A percentile compares a stretch with the other conserved stretches of the same genome.
Evolutionary conservation across 2,888 invertebrate genomes (phyloP).

Genomic region (Polietes domitor): DNA sequence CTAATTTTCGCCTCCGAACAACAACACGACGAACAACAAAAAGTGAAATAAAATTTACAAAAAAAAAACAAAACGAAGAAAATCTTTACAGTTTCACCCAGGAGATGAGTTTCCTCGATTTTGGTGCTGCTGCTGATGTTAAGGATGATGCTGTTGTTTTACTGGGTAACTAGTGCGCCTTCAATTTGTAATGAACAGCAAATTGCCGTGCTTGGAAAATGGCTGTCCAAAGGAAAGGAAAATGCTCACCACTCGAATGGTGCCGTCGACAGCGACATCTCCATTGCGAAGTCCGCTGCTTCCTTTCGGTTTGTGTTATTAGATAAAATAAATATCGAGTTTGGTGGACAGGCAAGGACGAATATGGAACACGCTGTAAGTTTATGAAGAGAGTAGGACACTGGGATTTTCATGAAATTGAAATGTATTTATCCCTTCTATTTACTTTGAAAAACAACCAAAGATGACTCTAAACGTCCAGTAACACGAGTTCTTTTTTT

Average conservation of each 20-base stretch:
- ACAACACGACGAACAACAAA: constrained; percentile 15
- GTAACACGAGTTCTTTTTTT: too few relatives aligned
- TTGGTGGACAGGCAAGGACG: neutral
- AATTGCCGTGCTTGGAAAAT: constrained; percentile 18
- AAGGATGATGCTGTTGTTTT: neutral
- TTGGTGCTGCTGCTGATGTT: neutral
- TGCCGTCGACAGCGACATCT: constrained; percentile 17
- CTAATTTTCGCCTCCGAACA: constrained; percentile 47
- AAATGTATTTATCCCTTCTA: too few relatives aligned
- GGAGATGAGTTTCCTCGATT: constrained; percentile 4
- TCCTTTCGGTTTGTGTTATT: neutral
- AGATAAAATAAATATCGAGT: constrained; percentile 13
- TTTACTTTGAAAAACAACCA: too few relatives aligned
- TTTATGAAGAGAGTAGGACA: too few relatives aligned
- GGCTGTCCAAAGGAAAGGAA: neutral
- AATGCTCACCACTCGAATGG: too few relatives aligned
- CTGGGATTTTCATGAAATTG: too few relatives aligned
- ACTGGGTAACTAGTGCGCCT: neutral
- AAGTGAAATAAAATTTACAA: constrained; percentile 16
- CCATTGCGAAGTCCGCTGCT: neutral
- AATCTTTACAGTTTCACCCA: constrained; percentile 26
- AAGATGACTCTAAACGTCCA: too few relatives aligned
- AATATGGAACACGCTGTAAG: neutral
- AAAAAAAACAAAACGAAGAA: constrained; percentile 13
- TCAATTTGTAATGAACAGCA: constrained; percentile 32